These are phyloP conservation scores for Meghimatium bilineatum DNA, from an alignment of 2,888 invertebrate species.

Conservation along the genomic window DNA sequence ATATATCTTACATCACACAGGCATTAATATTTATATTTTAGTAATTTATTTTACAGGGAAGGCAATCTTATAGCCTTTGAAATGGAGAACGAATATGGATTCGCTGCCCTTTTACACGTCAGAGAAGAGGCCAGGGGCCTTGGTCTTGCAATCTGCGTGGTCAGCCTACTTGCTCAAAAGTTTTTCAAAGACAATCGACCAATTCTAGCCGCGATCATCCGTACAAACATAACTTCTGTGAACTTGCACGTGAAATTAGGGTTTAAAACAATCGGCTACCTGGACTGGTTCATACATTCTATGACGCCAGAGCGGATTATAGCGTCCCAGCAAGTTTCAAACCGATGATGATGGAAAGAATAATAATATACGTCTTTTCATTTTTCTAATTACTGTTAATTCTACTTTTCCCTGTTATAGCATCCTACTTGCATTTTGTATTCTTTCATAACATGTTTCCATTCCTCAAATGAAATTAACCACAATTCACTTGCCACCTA, in stretches of 20 bases:
- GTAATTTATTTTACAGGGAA: not conserved
- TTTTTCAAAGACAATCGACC: not conserved
- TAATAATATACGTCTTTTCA: too few species aligned
- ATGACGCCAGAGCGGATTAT: not conserved
- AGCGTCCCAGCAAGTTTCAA: not conserved
- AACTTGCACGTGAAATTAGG: not conserved
- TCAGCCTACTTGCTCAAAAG: constrained; percentile 5
- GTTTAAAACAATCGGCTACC: not conserved
- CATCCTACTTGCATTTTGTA: too few species aligned
- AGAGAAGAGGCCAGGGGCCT: not conserved
- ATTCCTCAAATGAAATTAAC: too few species aligned
- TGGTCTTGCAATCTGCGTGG: not conserved
- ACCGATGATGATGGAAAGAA: too few species aligned
- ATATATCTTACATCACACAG: too few species aligned
- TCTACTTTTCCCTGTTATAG: too few species aligned
- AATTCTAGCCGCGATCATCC: not conserved
- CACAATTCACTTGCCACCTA: too few species aligned
- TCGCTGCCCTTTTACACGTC: not conserved
- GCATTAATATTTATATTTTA: too few species aligned
- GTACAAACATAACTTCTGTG: not conserved
- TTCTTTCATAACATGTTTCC: too few species aligned
- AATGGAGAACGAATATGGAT: not conserved
- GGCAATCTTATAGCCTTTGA: not conserved
- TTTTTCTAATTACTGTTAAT: too few species aligned
- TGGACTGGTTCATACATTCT: constrained; percentile 1